Evolutionary conservation across 2,888 invertebrate species (phyloP), one percentile per base, ranked within the genome.

Genomic region (Nomada flava): DNA sequence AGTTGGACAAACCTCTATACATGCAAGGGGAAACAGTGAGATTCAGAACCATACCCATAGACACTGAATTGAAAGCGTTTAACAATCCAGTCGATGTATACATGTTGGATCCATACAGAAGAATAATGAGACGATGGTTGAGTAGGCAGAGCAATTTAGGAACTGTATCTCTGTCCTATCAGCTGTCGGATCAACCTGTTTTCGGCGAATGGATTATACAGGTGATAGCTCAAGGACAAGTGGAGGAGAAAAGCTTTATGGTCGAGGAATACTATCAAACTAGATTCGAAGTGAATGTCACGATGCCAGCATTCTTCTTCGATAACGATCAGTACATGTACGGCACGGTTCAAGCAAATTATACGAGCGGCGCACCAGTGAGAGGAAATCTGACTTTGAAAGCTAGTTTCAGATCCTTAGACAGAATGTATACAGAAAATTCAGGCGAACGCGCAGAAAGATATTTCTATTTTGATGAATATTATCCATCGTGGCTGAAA

Each of bases 181-280:
- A 96, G 91, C 94, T 99, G 73, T 97, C 98, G 0, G 98, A 98
- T 93, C 98, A 98, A 92, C 98, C 98, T 0, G 96, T 97, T 62
- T 98, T 96, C 93, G 99, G 99, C 10, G 97, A 97, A 91, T 99
- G 99, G 99, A 96, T 96, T 62, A 97, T 99, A 86, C 96, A 97
- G 83, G 97, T 99, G 0, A 96, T 97, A 86, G 98, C 98, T 0
- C 97, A 98, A 92, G 97, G 98, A 0, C 98, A 98, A 93, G 94
- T 96, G 2, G 98, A 99, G 94, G 97, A 98, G 92, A 96, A 97
- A 55, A 95, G 96, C 72, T 98, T 98, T 94, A 94, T 96, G 10
- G 98, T 99, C 0, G 98, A 98, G 93, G 98, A 99, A 94, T 99
- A 98, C 94, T 98, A 98, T 94, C 98, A 98, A 94, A 98, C 98